Evolutionary conservation across 2,113 vertebrate genomes (phyloP), one percentile per base, ranked within the genome.

Genomic region (Vireo altiloquus): DNA sequence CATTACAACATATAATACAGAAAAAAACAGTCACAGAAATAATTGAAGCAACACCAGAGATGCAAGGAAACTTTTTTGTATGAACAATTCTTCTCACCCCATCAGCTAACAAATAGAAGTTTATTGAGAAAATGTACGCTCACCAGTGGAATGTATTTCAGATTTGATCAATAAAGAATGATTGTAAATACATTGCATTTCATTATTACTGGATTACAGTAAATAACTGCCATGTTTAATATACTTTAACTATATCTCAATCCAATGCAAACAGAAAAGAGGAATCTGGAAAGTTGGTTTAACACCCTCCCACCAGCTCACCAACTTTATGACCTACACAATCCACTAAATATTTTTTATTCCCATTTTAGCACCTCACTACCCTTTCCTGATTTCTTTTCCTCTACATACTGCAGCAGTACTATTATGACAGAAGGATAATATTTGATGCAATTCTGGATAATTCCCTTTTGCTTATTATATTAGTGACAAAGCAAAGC

Each of bases 1-100:
- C 27, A 76, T 87, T 94, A 80, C 74, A 95, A 89, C 44, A 77
- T n/a, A 92, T 40, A 87, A 85, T 42, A 72, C 61, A 80, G 57
- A 50, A 63, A 94, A 91, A 72, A 3, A 8, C 20, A 87, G 57
- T 56, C 50, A 92, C 20, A 65, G 63, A 89, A 91, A 89, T 82
- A 91, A 93, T 82, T 85, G 87, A 91, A 94, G 54, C 31, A 82
- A 92, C 91, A 85, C 59, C 47, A 40, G 39, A 65, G 25, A 87
- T 27, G 7, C 3, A 1, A 76, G 27, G 65, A 87, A 59, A 6
- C 6, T 40, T 52, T 92, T 66, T 83, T 78, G 33, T 50, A 72
- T 14, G 13, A 95, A 72, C 28, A 47, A 57, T 77, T 93, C 11
- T 92, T 82, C 87, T 61, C 15, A 81, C 19, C 27, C 27, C 8